Conservation (phyloP, 2,888 invertebrate species). For the Ashinkailepas kermadecensis region DNA sequence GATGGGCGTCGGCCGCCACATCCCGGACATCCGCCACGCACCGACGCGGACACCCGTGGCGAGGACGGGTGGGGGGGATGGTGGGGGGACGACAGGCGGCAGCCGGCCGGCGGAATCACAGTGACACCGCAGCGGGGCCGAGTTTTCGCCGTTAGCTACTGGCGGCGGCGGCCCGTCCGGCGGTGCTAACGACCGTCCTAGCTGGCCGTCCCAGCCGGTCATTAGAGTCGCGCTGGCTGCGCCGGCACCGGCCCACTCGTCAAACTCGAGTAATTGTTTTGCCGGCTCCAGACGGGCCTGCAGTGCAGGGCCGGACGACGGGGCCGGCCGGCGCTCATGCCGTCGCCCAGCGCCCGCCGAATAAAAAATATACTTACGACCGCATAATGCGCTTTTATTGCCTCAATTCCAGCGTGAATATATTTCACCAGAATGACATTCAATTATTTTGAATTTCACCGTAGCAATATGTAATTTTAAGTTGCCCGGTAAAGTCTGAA, state of each 20-base stretch:
- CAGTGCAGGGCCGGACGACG: neutral
- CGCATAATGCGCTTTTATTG: constrained; percentile 6
- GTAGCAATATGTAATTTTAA: constrained; percentile 18
- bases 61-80: no score
- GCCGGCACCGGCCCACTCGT: neutral
- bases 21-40: no score
- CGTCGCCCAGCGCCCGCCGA: neutral
- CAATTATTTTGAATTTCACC: constrained; percentile 20
- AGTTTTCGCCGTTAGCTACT: neutral
- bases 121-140: neutral
- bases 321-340: neutral
- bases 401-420: constrained; percentile 16
- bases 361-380: constrained; percentile 17
- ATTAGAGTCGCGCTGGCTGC: neutral
- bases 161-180: neutral
- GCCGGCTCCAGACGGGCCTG: neutral
- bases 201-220: neutral
- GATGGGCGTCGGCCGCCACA: no score
- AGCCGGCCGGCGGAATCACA: neutral
- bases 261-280: constrained; percentile 2
- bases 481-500: constrained; percentile 15
- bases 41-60: no score
- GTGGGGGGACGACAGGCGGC: neutral
- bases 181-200: neutral
- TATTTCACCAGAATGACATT: constrained; percentile 22